These are phyloP conservation scores for Aplidium turbinatum DNA, from an alignment of 23 tunicate species.

Conservation along the genomic window DNA sequence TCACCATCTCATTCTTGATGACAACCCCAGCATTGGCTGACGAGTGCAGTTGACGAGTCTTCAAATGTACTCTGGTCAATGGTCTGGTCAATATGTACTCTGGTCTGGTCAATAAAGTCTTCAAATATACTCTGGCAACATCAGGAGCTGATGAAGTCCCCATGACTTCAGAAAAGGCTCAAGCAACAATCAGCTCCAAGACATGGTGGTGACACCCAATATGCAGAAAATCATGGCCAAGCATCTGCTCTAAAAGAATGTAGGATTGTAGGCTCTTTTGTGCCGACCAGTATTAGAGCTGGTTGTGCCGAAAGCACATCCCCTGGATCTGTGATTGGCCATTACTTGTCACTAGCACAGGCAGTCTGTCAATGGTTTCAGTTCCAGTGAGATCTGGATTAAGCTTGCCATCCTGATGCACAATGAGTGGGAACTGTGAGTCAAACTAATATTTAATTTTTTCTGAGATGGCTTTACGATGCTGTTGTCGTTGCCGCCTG, in stretches of 20 bases:
- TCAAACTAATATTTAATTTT: conserved; percentile 19
- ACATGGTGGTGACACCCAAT: conserved; percentile 25
- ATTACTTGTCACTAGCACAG: conserved; percentile 19
- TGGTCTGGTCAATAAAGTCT: conserved; percentile 7
- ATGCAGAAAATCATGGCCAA: conserved; percentile 6
- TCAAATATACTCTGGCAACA: conserved; percentile 8
- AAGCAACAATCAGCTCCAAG: conserved; percentile 31
- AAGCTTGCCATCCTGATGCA: conserved; percentile 22
- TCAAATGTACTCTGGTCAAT: conserved; percentile 16
- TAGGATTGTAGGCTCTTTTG: conserved; percentile 7
- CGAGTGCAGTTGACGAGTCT: conserved; percentile 27
- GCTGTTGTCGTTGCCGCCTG: conserved; percentile 12
- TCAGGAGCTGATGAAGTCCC: conserved; percentile 19
- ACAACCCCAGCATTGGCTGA: too few relatives aligned
- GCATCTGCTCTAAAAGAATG: conserved; percentile 12
- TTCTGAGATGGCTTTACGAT: conserved; percentile 17
- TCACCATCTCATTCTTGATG: too few relatives aligned
- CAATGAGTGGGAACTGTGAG: conserved; percentile 29
- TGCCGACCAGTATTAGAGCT: conserved; percentile 20
- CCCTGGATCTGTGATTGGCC: conserved; percentile 23
- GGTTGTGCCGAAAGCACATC: conserved; percentile 20
- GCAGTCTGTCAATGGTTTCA: conserved; percentile 25
- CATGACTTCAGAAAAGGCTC: conserved; percentile 30
- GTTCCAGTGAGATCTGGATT: conserved; percentile 9
- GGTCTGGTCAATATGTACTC: too few relatives aligned